A percentile compares a stretch with the other conserved stretches of the same genome.
phyloP scores from a whole-genome alignment of 2,797 vertebrate genomes.

The Onychomys torridus region DNA sequence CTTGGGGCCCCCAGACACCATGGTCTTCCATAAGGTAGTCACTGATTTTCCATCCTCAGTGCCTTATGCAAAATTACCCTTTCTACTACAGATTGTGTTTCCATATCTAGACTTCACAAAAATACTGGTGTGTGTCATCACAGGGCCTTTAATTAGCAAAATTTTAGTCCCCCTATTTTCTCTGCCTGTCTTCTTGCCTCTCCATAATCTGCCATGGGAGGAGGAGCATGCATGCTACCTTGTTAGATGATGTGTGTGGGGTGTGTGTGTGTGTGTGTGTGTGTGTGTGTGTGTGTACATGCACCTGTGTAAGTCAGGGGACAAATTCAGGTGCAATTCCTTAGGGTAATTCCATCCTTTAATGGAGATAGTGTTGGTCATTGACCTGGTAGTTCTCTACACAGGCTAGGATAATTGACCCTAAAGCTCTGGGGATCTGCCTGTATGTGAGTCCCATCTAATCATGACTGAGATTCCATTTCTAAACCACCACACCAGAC shows the following conservation, averaged over 20 bases:
- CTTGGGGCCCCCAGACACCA: accelerated
- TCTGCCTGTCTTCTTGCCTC: not conserved
- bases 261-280: not conserved
- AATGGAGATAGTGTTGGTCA: not conserved
- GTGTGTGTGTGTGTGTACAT: not conserved
- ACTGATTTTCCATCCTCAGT: not conserved
- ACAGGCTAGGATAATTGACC: not conserved
- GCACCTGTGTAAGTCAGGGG: not conserved
- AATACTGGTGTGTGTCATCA: not conserved
- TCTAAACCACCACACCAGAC: not conserved
- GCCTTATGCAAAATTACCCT: not conserved
- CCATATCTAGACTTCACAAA: not conserved
- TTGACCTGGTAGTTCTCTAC: not conserved
- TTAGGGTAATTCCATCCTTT: not conserved
- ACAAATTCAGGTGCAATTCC: not conserved
- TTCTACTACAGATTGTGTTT: not conserved
- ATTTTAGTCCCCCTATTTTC: not conserved
- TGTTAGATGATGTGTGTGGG: no score
- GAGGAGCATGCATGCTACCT: no score
- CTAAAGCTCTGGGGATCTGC: not conserved
- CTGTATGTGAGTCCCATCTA: not conserved
- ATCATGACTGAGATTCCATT: not conserved
- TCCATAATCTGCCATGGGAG: not conserved
- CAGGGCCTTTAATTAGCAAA: not conserved
- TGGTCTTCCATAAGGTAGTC: not conserved